phyloP scores from a whole-genome alignment of 2,797 vertebrate species.

The Tinamus major region DNA sequence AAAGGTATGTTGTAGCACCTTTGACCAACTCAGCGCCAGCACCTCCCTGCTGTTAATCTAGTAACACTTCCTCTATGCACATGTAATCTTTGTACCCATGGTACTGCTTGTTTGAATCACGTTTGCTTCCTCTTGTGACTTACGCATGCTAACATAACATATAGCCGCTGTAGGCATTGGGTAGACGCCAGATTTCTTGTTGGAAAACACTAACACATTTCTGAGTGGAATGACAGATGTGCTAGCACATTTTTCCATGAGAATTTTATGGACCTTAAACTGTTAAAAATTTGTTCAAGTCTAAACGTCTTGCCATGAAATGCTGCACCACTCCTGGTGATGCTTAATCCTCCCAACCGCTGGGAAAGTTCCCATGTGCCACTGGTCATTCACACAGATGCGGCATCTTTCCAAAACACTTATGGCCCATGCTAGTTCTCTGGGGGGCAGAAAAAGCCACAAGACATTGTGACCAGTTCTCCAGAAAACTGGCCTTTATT shows the following conservation, averaged over 20 bases:
- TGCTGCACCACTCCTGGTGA: slow-evolving; percentile 25
- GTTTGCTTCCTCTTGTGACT: neutral
- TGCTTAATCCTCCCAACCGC: neutral
- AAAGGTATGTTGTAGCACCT: neutral
- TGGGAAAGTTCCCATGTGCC: neutral
- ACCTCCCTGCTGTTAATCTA: neutral
- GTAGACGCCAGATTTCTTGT: neutral
- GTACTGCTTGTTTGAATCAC: neutral
- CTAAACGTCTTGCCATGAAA: neutral
- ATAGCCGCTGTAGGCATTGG: neutral
- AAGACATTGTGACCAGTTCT: neutral
- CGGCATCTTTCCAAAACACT: neutral
- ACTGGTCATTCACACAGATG: neutral
- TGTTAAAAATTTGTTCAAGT: neutral
- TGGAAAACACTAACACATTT: neutral
- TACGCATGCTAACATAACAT: neutral
- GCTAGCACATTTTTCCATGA: neutral
- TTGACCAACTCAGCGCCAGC: neutral
- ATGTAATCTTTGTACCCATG: slow-evolving; percentile 5
- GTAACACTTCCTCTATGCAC: neutral
- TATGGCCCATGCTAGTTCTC: neutral
- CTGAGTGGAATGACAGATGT: neutral
- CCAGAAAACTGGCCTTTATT: neutral
- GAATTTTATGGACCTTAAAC: neutral
- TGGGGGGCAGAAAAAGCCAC: neutral